Conservation (phyloP, 2,113 vertebrate genomes). For the Steatornis caripensis region DNA sequence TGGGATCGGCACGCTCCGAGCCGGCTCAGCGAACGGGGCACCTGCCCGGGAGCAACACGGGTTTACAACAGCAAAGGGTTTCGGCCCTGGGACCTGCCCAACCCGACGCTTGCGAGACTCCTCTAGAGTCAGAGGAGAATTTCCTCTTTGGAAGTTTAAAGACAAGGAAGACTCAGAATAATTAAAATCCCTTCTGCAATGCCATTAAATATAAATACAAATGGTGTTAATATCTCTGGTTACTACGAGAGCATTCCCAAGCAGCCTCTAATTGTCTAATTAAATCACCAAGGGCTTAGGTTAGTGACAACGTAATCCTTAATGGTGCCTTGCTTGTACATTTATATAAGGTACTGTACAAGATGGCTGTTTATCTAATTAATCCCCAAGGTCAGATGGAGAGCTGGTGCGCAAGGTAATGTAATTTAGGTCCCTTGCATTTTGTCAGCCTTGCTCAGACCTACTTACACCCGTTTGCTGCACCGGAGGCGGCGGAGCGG, state of each 20-base stretch:
- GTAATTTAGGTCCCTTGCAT: conserved; percentile 10
- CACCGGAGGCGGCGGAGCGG: fast-evolving
- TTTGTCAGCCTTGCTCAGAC: conserved; percentile 2
- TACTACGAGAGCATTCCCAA: conserved; percentile 40
- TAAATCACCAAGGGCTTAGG: conserved; percentile 64
- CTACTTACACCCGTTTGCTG: background rate
- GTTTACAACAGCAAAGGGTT: background rate
- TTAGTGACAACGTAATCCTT: conserved; percentile 56
- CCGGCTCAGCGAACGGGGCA: background rate
- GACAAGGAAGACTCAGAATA: conserved; percentile 11
- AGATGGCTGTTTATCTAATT: conserved; percentile 60
- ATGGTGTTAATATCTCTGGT: conserved; percentile 63
- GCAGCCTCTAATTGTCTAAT: conserved; percentile 66
- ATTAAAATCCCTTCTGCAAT: conserved; percentile 38
- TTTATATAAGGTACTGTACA: conserved; percentile 30
- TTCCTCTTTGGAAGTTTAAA: conserved; percentile 19
- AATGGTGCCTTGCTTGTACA: conserved; percentile 55
- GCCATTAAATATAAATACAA: conserved; percentile 64
- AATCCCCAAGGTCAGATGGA: conserved; percentile 53
- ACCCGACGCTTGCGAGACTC: background rate
- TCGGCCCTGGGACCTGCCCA: background rate
- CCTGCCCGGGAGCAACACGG: background rate
- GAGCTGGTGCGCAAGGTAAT: conserved; percentile 28
- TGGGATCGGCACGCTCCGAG: background rate
- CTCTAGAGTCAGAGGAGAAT: background rate